Conservation (phyloP, 2,797 vertebrate species). For the Dicrostonyx torquatus region DNA sequence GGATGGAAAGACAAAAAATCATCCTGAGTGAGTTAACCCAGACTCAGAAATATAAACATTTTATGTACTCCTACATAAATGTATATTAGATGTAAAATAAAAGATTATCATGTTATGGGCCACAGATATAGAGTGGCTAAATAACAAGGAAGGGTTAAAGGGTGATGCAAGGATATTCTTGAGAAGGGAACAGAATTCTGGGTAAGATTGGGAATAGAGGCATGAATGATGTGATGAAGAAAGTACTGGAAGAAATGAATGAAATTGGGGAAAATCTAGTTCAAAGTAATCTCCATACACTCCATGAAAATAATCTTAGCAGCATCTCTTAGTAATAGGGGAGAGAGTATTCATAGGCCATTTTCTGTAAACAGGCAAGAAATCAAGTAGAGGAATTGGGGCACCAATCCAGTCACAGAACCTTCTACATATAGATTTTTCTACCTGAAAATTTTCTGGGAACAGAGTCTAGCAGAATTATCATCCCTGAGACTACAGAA, state of each 20-base stretch:
- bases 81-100: not conserved
- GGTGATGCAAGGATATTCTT: not conserved
- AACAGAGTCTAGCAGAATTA: not conserved
- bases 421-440: not conserved
- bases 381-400: not conserved
- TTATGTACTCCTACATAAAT: not conserved
- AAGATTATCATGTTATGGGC: not conserved
- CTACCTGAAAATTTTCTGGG: not conserved
- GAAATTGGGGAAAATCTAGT: not conserved
- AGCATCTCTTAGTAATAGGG: not conserved
- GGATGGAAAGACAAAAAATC: not conserved
- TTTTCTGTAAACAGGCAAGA: not conserved
- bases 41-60: not conserved
- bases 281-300: not conserved
- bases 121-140: not conserved
- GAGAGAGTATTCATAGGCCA: not conserved
- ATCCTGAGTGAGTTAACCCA: not conserved
- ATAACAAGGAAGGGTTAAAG: not conserved
- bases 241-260: not conserved
- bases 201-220: not conserved
- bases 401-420: not conserved
- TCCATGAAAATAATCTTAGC: not conserved
- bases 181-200: not conserved
- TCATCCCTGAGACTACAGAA: not conserved
- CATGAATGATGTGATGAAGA: not conserved